Evolutionary conservation across 2,888 invertebrate species (phyloP), one percentile per base, ranked within the genome.

Genomic region (Erannis defoliaria): DNA sequence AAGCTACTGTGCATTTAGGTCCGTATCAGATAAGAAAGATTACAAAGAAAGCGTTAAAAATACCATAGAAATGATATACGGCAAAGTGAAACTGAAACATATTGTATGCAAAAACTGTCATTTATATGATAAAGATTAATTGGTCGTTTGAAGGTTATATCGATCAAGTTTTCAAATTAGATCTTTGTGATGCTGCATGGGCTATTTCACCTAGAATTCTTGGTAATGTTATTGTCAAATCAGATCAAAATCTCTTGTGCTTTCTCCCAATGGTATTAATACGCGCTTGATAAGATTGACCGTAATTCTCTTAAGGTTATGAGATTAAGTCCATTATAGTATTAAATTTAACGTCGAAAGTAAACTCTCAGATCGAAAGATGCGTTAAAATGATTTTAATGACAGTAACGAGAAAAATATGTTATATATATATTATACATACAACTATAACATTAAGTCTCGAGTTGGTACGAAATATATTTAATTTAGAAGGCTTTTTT

Each of bases 31-130:
- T 71, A 62, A 53, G 55, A 19, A 5, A 38, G 49, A 67, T 71
- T 70, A 72, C 70, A 65, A 77, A 72, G 76, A 79, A 77, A 78
- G 76, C 76, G 77, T 73, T 76, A 75, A 77, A 72, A 67, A 72
- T 69, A 73, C 64, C 29, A 38, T 55, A 31, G 58, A 55, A 68
- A 72, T 76, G 77, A 80, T 80, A 73, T 76, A 79, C 75, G 70
- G 67, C 53, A 10, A 57, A 74, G 78, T 70, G 80, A 82, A 82
- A 82, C 80, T 59, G 37, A 35, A 37, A n/a, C 45, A 67, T 68
- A 80, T 79, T 79, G 76, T 81, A 77, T 78, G 77, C 79, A 75
- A 75, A 80, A 74, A 67, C 70, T 68, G 66, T 68, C 64, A 40
- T 60, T 66, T 55, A 69, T 71, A 73, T 67, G 71, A 70, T 66